Evolutionary conservation across 2,888 invertebrate genomes (phyloP).

Genomic region (Diarsia brunnea): DNA sequence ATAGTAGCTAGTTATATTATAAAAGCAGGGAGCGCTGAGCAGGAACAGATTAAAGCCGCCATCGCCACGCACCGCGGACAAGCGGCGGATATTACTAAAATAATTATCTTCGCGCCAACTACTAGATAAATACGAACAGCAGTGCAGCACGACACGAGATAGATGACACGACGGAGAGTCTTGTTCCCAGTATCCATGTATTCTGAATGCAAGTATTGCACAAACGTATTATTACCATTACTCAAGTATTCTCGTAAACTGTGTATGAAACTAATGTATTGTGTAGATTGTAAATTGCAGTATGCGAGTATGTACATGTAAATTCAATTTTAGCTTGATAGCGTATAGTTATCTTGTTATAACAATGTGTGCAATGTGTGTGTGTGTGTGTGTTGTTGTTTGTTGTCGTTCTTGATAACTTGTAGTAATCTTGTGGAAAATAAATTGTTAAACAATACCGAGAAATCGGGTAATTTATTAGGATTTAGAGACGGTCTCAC

Average conservation of each 20-base stretch:
- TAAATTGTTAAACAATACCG: not conserved
- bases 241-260: conserved; percentile 4
- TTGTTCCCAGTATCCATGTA: not conserved
- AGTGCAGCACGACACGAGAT: conserved; percentile 9
- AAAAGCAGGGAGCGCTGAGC: not conserved
- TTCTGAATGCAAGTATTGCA: not conserved
- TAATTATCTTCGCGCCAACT: conserved; percentile 30
- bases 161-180: conserved; percentile 5
- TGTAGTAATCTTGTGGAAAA: not conserved
- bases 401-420: too few relatives aligned
- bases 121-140: conserved; percentile 25
- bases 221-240: not conserved
- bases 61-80: conserved; percentile 15
- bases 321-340: not conserved
- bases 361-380: too few relatives aligned
- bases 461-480: not conserved
- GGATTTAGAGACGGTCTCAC: too few relatives aligned
- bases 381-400: too few relatives aligned
- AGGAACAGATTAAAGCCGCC: conserved; percentile 38
- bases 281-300: conserved; percentile 13
- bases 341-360: not conserved
- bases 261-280: conserved; percentile 2
- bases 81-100: conserved; percentile 46
- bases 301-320: not conserved
- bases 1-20: not conserved